Conservation (phyloP, 2,113 vertebrate genomes). For the Phrynosoma blainvillii region DNA sequence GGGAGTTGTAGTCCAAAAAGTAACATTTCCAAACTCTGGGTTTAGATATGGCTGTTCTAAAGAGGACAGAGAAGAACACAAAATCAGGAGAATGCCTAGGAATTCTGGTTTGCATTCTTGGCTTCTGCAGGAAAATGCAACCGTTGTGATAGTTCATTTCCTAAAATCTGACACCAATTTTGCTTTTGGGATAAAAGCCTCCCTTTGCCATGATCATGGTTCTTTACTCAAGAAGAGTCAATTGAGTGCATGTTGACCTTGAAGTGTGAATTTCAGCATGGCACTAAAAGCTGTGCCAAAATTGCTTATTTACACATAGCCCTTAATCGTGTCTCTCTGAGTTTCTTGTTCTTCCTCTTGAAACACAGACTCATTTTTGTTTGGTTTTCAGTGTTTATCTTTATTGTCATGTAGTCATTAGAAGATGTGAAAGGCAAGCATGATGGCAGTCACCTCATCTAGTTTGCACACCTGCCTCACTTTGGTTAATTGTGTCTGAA, state of each 20-base stretch:
- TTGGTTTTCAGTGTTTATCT: neutral
- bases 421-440: neutral
- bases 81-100: neutral
- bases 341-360: conserved; percentile 33
- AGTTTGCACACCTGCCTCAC: neutral
- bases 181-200: neutral
- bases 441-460: neutral
- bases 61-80: rapidly evolving
- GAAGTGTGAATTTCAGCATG: conserved; percentile 37
- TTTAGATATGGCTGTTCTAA: neutral
- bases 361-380: neutral
- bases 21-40: no score
- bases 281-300: neutral
- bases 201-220: conserved; percentile 17
- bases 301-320: conserved; percentile 17
- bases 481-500: neutral
- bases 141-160: neutral
- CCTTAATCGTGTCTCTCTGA: neutral
- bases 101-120: conserved; percentile 8
- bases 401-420: neutral
- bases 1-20: no score
- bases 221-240: conserved; percentile 22
- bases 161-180: conserved; percentile 23
- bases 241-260: neutral
- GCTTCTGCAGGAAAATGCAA: conserved; percentile 5